Percentiles rank a stretch among this genome's conserved stretches.
Conservation (phyloP, 2,888 invertebrate genomes). For the Polydrusus pterygomalis region DNA sequence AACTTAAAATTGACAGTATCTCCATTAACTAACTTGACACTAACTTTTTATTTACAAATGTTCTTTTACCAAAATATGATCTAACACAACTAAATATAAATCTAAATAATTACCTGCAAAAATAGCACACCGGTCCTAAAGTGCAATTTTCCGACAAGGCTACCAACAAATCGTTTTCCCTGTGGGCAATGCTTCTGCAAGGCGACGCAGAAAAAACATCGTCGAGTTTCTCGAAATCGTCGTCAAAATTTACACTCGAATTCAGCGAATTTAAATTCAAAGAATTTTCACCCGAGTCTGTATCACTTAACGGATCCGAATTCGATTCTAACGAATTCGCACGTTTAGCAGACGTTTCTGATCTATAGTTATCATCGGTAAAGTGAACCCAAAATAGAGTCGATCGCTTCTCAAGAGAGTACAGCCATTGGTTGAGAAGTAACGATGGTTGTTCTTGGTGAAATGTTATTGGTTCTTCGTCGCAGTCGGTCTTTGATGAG, state of each 20-base stretch:
- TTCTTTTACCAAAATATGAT: too few species aligned
- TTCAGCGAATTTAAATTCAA: conserved; percentile 46
- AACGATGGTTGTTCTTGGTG: conserved; percentile 49
- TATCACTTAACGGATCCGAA: conserved; percentile 62
- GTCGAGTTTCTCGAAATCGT: conserved; percentile 49
- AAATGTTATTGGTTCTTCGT: conserved; percentile 43
- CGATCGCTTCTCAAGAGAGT: conserved; percentile 68
- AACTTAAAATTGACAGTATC: too few species aligned
- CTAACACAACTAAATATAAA: background rate
- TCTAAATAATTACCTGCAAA: conserved; percentile 70
- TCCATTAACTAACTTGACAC: too few species aligned
- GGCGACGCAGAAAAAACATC: conserved; percentile 60
- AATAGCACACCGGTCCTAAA: conserved; percentile 71
- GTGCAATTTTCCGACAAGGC: conserved; percentile 71
- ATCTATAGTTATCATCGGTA: conserved; percentile 61
- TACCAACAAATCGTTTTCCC: conserved; percentile 70
- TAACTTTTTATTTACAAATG: too few species aligned
- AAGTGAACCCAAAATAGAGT: conserved; percentile 69
- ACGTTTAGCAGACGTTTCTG: conserved; percentile 59
- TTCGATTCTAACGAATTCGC: conserved; percentile 65
- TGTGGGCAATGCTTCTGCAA: conserved; percentile 71
- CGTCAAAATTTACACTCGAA: conserved; percentile 49
- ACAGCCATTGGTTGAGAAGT: conserved; percentile 68
- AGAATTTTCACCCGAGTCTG: conserved; percentile 57
- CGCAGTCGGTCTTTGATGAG: conserved; percentile 28